Conservation (phyloP, 2,888 invertebrate genomes). For the Rhopalosiphum nymphaeae region DNA sequence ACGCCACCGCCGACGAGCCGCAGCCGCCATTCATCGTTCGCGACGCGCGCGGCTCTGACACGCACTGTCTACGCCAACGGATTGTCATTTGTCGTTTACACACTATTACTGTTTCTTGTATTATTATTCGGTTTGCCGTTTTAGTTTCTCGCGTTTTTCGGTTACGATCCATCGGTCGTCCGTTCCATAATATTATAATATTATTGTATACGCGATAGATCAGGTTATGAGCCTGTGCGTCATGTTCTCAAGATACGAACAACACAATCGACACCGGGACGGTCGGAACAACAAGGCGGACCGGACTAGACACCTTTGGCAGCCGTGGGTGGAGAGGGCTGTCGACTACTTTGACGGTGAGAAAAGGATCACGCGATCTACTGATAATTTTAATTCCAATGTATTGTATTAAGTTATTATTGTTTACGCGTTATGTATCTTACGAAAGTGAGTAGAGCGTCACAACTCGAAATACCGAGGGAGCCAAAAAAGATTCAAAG, state of each 20-base stretch:
- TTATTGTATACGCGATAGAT: neutral
- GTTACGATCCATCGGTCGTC: neutral
- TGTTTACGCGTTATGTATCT: neutral
- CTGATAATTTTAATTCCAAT: neutral
- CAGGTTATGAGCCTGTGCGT: conserved; percentile 53
- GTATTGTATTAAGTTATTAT: neutral
- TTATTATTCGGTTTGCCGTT: neutral
- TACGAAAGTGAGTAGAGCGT: neutral
- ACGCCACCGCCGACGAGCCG: neutral
- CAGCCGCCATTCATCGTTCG: conserved; percentile 55
- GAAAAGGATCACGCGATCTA: neutral
- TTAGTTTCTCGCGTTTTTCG: neutral
- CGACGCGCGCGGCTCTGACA: conserved; percentile 24
- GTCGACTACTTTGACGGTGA: conserved; percentile 37
- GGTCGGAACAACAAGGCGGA: conserved; percentile 66
- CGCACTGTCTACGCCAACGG: neutral
- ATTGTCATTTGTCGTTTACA: neutral
- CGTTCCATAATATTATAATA: neutral
- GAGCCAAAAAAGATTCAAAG: neutral
- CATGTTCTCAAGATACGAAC: conserved; percentile 53
- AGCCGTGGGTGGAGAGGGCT: conserved; percentile 63
- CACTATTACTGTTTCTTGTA: neutral
- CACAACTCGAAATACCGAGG: neutral
- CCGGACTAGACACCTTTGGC: conserved; percentile 62
- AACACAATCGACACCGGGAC: conserved; percentile 60